Evolutionary conservation across 2,113 vertebrate genomes (phyloP), one percentile per base, ranked within the genome.

Genomic region (Centropus bengalensis): DNA sequence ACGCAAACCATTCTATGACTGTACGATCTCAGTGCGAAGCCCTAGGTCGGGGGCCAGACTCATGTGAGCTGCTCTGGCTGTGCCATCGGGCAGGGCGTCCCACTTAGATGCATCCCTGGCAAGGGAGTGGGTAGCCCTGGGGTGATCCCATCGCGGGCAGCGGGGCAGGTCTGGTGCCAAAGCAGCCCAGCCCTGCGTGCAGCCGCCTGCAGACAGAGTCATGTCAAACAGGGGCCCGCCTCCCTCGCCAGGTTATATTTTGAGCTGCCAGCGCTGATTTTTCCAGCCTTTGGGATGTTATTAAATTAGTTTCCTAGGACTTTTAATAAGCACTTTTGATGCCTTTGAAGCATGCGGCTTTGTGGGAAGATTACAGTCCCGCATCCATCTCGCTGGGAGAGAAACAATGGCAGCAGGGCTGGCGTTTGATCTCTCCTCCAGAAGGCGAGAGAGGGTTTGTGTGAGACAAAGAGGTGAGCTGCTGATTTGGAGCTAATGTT

Each of bases 301-400:
- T 97, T 98, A 97, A 95, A 97, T 97, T 97, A 96, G 96, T 97
- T 98, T 96, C 95, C 90, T 51, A 95, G 93, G 96, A 96, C 96
- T 97, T 98, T 97, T 97, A 98, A 97, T 97, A 98, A 97, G 96
- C 93, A 96, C 94, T 97, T 97, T 97, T 93, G 93, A 94, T 96
- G 93, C 87, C 94, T 97, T 97, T 98, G 96, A 98, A 97, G 95
- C 85, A 0, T 68, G 79, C 6, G n/a, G 97, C 96, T 97, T 97
- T 97, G 94, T 97, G 96, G 93, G 89, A 97, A 96, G 94, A 97
- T 97, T 96, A 97, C 95, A 97, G 96, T 96, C 93, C 96, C 56
- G 90, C 96, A 86, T 97, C 97, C 85, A 93, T 97, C 97, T 98
- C 83, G 40, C 97, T 97, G 96, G 94, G 97, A 96, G 96, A 97